A percentile compares a stretch with the other conserved stretches of the same genome.
phyloP scores from a whole-genome alignment of 2,797 vertebrate genomes.

The Coccyzus lansbergi region DNA sequence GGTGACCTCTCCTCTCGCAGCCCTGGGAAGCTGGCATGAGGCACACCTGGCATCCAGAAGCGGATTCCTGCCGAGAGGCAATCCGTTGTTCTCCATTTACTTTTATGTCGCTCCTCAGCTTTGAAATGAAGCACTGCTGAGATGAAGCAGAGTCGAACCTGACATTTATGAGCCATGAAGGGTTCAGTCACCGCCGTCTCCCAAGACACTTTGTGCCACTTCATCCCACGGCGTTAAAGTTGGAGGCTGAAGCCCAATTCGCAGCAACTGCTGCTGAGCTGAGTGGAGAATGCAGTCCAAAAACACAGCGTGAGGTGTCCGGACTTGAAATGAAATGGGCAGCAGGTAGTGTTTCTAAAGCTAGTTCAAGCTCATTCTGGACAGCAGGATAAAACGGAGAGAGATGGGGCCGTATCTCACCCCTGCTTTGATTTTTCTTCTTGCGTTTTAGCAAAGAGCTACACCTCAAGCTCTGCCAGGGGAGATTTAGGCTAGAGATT shows the following conservation, averaged over 20 bases:
- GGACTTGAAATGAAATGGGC: not conserved
- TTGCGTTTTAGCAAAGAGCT: not conserved
- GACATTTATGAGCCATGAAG: slow-evolving; percentile 32
- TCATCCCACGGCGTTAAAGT: not conserved
- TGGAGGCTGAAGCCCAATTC: not conserved
- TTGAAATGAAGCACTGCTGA: slow-evolving; percentile 10
- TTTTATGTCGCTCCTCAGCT: slow-evolving; percentile 10
- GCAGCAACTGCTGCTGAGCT: not conserved
- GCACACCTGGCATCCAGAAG: not conserved
- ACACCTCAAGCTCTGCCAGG: no score
- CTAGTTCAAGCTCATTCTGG: not conserved
- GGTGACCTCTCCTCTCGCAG: not conserved
- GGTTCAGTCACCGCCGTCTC: not conserved
- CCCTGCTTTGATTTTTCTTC: not conserved
- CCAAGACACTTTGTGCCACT: not conserved
- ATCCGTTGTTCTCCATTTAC: slow-evolving; percentile 11
- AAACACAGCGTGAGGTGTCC: not conserved
- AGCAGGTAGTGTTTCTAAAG: not conserved
- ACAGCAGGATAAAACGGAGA: not conserved
- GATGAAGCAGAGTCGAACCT: not conserved
- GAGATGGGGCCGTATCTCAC: not conserved
- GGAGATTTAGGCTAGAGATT: no score
- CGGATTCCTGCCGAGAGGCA: not conserved
- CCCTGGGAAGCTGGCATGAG: not conserved
- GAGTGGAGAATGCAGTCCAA: not conserved